A percentile compares a stretch with the other conserved stretches of the same genome.
Evolutionary conservation across 2,113 vertebrate species (phyloP).

Genomic region (Microcebus griseorufus): DNA sequence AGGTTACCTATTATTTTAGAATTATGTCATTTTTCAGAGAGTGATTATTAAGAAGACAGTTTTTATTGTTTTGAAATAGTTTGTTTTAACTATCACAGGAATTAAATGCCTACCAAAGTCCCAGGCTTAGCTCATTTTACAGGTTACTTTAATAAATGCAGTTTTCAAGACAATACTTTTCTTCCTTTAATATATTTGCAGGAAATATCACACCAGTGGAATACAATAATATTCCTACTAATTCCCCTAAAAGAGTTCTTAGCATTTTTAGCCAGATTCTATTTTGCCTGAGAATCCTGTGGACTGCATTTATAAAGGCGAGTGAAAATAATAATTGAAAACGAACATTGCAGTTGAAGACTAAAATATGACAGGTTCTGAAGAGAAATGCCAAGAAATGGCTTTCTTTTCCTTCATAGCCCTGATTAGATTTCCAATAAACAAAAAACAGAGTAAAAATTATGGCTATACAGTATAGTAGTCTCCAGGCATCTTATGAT

Average conservation of each 20-base stretch:
- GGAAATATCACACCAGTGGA: slow-evolving; percentile 47
- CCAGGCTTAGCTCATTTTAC: slow-evolving; percentile 37
- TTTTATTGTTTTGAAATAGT: slow-evolving; percentile 49
- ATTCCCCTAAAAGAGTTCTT: slow-evolving; percentile 69
- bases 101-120: slow-evolving; percentile 43
- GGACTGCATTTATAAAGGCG: slow-evolving; percentile 77
- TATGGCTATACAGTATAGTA: slow-evolving; percentile 89
- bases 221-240: slow-evolving; percentile 60
- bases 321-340: slow-evolving; percentile 81
- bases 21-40: neutral
- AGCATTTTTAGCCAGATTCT: slow-evolving; percentile 74
- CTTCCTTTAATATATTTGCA: slow-evolving; percentile 41
- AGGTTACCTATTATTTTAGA: slow-evolving; percentile 48
- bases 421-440: slow-evolving; percentile 85
- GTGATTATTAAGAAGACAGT: slow-evolving; percentile 53
- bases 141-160: slow-evolving; percentile 59
- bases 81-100: slow-evolving; percentile 28
- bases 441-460: slow-evolving; percentile 91
- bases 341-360: slow-evolving; percentile 84
- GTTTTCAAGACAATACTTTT: neutral
- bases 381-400: slow-evolving; percentile 82
- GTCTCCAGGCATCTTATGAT: slow-evolving; percentile 91
- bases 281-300: slow-evolving; percentile 69
- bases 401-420: slow-evolving; percentile 78
- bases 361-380: slow-evolving; percentile 81